Base-by-base conservation (phyloP, 2,113 vertebrate species). In the Quiscalus mexicanus region DNA sequence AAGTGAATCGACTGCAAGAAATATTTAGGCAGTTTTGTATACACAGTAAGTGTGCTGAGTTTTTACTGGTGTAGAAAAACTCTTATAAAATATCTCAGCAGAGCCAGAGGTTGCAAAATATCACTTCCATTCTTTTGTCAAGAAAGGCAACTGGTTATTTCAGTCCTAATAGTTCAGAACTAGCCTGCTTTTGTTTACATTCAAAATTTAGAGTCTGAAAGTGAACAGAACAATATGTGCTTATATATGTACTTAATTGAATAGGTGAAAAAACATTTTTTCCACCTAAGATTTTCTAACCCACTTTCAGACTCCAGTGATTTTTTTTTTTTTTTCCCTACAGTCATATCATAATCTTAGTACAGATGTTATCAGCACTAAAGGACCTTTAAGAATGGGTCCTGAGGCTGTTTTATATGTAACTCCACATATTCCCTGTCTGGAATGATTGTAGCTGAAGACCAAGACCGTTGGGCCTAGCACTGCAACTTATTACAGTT, bases 41-140 rank as follows among this genome's bases (percentile, higher is more conserved):
- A 50, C 37, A 65, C 22, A 12, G n/a, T 64, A 52, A 93, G 42
- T 50, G 20, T 78, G 42, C 63, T 64, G 69, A 78, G 64, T 90
- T 94, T 94, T 96, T 78, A 87, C 55, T 93, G 71, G 47, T 93
- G 86, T 94, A 84, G 70, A 81, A 87, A 88, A 92, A 58, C 59
- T 55, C 44, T 83, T 92, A 30, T 18, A 74, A 93, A 95, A 76
- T 35, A 85, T 39, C 68, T 27, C 60, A 69, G 89, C 74, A 78
- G 69, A 94, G 21, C 35, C 33, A 63, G 56, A 53, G 73, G 47
- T 21, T 93, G 70, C 44, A 41, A 82, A 92, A n/a, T 15, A 33
- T 82, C 25, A 9, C n/a, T 68, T 81, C 50, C 31, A 21, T 45
- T 71, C 19, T 88, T 94, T 74, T 75, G 68, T 15, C 76, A 22